Base-by-base conservation (phyloP, 2,113 vertebrate species). In the Gambusia affinis region DNA sequence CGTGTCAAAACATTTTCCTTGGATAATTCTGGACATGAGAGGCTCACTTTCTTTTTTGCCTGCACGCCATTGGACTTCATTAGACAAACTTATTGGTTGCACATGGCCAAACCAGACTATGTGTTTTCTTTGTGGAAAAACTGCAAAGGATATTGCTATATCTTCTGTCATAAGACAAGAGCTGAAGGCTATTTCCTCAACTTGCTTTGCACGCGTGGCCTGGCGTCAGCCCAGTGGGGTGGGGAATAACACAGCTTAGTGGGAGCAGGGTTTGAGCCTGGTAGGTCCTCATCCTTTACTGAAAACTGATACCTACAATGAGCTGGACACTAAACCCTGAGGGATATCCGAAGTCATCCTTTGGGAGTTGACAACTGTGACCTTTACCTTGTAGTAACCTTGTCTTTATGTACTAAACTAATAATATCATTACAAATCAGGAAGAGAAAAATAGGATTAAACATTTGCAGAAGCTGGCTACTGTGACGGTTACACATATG, bases 121-220 rank as follows among this genome's bases (percentile, higher is more conserved):
- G 92, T 94, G 87, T 94, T 94, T 94, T 88, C 87, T 86, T 92
- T 92, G 90, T 92, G 80, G 87, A 88, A 93, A 94, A 95, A 94
- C 95, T 95, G 92, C 88, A 80, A 86, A 93, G 94, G 93, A 95
- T 96, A 96, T 95, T 94, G 93, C 89, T 81, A 91, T 91, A 87
- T 90, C 91, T 89, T 93, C 85, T 66, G 81, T 92, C 37, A 78
- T 89, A 89, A 88, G 93, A 89, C 87, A 82, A 89, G 84, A 92
- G 85, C 83, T 84, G 61, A 81, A 82, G 88, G 89, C 51, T 87
- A 93, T 93, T 93, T 94, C 93, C 94, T 93, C 75, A 79, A 81
- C 88, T 87, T 78, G 81, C 94, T 92, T 92, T 79, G 91, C 94
- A 93, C 84, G 89, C 94, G 94, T 95, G 92, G 82, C 27, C 33